Base-by-base conservation (phyloP, 2,888 invertebrate genomes). In the Panopea generosa region DNA sequence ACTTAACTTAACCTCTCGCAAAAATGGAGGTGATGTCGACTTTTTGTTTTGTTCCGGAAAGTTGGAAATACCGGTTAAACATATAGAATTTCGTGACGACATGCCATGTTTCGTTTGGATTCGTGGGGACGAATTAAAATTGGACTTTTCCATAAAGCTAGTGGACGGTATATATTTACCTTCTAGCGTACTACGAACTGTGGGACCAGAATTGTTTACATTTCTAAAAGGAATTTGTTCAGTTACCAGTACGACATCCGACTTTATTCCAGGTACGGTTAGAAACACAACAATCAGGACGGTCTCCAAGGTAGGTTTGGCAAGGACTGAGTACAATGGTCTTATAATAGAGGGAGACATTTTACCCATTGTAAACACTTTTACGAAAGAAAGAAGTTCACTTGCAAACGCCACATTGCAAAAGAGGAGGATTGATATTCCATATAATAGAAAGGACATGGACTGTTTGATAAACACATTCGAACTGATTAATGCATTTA, bases 21-120 rank as follows among this genome's bases (percentile, higher is more conserved):
- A 74, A 33, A 63, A 83, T 29, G 71, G 73, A 26, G 80, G 84
- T 0, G 84, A 84, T 43, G 77, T 69, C 16, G 83, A 84, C 57
- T 78, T 82, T 29, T 33, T 84, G 0, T 18, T 82, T 1, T 67
- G 78, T 16, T 82, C 81, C 7, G 78, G 73, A 9, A 68, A 47
- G 40, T 50, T 77, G 14, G 26, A 65, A 22, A 72, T 84, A 29
- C 84, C 84, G 0, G 59, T 65, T 4, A 68, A 57, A 0, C 50
- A 63, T 40, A 24, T 84, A 2, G 79, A 71, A 40, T 61, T 43
- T 14, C 52, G 79, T 16, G 20, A 60, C 2, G 77, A 79, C n/a
- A 67, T 63, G 2, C 81, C 79, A 0, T 76, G 79, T 71, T 83
- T 76, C 59, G 76, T 82, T 4, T 70, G 72, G 57, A 53, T 84